Evolutionary conservation across 2,888 invertebrate species (phyloP).

Genomic region (Pseudeuparius sepicola): DNA sequence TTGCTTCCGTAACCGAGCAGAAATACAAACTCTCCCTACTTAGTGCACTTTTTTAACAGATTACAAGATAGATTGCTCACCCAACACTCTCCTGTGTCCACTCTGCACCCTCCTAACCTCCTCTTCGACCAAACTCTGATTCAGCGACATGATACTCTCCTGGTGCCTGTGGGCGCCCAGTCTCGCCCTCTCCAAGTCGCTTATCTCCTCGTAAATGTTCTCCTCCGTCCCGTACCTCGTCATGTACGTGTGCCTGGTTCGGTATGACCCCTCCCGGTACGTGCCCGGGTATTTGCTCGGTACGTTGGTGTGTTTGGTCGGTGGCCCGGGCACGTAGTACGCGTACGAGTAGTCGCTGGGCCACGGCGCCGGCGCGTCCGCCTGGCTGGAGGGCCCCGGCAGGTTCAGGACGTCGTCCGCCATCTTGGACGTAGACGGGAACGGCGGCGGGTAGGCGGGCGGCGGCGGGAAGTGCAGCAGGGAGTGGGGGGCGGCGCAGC

Average conservation of each 20-base stretch:
- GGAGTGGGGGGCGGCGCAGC: constrained; percentile 24
- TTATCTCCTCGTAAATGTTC: constrained; percentile 73
- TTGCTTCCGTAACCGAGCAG: no score
- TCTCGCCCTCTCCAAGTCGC: constrained; percentile 44
- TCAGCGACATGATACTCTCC: constrained; percentile 52
- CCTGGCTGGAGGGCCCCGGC: constrained; percentile 31
- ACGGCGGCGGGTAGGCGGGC: constrained; percentile 57
- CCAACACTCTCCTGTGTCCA: constrained; percentile 71
- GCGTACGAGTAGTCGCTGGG: constrained; percentile 69
- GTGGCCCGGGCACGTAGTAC: constrained; percentile 64
- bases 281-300: constrained; percentile 38
- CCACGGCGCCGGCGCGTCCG: constrained; percentile 21
- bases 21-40: no score
- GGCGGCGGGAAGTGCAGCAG: constrained; percentile 69
- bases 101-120: constrained; percentile 77
- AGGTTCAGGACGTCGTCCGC: constrained; percentile 32
- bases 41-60: no score
- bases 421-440: constrained; percentile 34
- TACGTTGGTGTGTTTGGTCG: constrained; percentile 52
- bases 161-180: constrained; percentile 23
- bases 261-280: constrained; percentile 35
- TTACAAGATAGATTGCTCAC: no score
- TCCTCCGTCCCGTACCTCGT: constrained; percentile 77
- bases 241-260: constrained; percentile 49
- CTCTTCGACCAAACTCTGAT: constrained; percentile 68